phyloP scores from a whole-genome alignment of 2,888 invertebrate genomes.

The Pasiphila rectangulata region DNA sequence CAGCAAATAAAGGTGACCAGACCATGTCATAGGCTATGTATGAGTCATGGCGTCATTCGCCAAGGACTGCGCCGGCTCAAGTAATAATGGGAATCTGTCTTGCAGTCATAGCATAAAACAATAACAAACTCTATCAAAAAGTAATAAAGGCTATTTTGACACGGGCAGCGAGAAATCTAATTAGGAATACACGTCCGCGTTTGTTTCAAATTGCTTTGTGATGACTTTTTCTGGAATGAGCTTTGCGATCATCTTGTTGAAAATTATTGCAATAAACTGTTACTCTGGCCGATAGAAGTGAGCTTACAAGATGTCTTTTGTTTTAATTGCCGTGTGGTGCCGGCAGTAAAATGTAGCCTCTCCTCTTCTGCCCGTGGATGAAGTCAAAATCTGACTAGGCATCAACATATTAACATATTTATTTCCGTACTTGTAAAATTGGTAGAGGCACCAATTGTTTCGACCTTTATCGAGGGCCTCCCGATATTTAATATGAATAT shows the following conservation, averaged over 20 bases:
- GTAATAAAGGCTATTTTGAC: conserved; percentile 17
- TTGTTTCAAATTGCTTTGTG: conserved; percentile 31
- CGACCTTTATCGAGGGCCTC: no score
- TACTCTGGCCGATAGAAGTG: no score
- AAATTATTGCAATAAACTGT: no score
- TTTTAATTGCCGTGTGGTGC: no score
- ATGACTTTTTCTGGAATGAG: conserved; percentile 23
- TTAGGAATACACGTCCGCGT: conserved; percentile 32
- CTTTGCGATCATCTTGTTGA: conserved; percentile 7
- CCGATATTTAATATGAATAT: no score
- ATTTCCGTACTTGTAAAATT: no score
- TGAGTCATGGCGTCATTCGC: conserved; percentile 40
- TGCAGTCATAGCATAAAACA: conserved; percentile 12
- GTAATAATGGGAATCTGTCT: conserved; percentile 34
- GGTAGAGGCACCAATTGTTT: no score
- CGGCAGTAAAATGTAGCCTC: no score
- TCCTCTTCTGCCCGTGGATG: no score
- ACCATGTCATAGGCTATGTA: conserved; percentile 32
- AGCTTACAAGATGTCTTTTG: no score
- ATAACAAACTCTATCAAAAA: conserved; percentile 4
- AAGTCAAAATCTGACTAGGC: no score
- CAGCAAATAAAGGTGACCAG: conserved; percentile 25
- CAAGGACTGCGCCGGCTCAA: conserved; percentile 37
- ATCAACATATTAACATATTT: no score
- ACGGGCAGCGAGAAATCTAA: conserved; percentile 19